Base-by-base conservation (phyloP, 2,888 invertebrate genomes). In the Diogma glabrata region DNA sequence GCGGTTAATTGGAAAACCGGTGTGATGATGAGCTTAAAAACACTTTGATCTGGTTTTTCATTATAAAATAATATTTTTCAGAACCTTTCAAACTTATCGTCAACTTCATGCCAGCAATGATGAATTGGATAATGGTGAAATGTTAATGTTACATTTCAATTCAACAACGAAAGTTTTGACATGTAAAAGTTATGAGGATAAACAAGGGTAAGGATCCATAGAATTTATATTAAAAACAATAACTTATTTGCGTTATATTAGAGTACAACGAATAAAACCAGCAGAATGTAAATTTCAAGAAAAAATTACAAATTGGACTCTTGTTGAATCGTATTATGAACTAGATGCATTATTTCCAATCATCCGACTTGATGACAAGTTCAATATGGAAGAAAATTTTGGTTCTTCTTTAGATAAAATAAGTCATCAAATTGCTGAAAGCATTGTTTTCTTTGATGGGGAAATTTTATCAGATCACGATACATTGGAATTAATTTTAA, bases 261-360 rank as follows among this genome's bases (percentile, higher is more conserved):
- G 3, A 47, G 26, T 4, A 28, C 47, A 47, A 14, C 16, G 19
- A 20, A 26, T 76, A 78, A 30, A 82, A 57, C 80, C 82, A 9
- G 83, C 81, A 22, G 89, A 91, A 20, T 82, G 84, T 76, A 90
- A 87, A 64, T 84, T 84, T 63, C 72, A 82, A 58, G 72, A 80
- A 1, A 81, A 82, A 62, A 65, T 75, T 2, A 79, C 79, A 19
- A 82, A 79, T 56, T 92, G 90, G 89, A 77, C 82, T 58, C 75
- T 81, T 56, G 66, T 92, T 20, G 84, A 88, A 61, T 82, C 87
- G 57, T 78, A 78, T 59, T 80, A 86, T 62, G 82, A 85, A 59
- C 73, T 91, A 63, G 84, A 90, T 67, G 79, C 84, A 59, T 69
- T 82, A 12, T 83, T 86, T 64, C 81, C 85, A 49, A 78, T 89